phyloP scores from a whole-genome alignment of 2,888 invertebrate species.

The Epicampocera succincta region DNA sequence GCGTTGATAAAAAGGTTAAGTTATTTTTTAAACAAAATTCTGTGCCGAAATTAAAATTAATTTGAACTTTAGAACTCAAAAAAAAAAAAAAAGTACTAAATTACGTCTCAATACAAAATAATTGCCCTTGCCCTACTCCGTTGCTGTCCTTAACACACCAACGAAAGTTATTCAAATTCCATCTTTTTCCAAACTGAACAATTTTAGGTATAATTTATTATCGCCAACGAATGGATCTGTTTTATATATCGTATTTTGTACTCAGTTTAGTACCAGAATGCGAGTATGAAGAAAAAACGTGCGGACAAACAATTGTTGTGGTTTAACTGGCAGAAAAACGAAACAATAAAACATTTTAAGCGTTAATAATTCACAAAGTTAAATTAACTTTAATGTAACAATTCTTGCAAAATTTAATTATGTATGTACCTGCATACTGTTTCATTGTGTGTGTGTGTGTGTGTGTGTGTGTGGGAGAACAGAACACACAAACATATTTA shows the following conservation, averaged over 20 bases:
- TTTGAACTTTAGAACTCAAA: too few species aligned
- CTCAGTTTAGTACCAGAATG: neutral
- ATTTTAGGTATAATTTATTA: too few species aligned
- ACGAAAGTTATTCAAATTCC: too few species aligned
- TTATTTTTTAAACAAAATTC: too few species aligned
- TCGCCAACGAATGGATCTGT: neutral
- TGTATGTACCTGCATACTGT: slow-evolving; percentile 44
- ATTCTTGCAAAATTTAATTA: slow-evolving; percentile 55
- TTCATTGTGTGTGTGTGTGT: neutral
- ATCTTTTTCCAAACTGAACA: too few species aligned
- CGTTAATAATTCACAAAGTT: slow-evolving; percentile 70
- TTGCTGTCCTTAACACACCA: too few species aligned
- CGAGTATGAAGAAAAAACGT: slow-evolving; percentile 1
- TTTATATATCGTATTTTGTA: neutral
- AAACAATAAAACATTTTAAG: slow-evolving; percentile 70
- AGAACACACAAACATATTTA: neutral
- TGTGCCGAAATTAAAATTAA: too few species aligned
- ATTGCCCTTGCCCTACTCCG: too few species aligned
- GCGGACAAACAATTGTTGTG: slow-evolving; percentile 26
- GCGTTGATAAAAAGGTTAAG: too few species aligned
- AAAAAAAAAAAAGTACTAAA: too few species aligned
- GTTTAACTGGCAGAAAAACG: slow-evolving; percentile 48
- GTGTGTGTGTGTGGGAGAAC: neutral
- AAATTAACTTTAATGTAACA: slow-evolving; percentile 60
- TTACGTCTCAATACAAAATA: too few species aligned